Percentiles rank a stretch among this genome's conserved stretches.
Conservation (phyloP, 2,113 vertebrate genomes). For the Cariama cristata region DNA sequence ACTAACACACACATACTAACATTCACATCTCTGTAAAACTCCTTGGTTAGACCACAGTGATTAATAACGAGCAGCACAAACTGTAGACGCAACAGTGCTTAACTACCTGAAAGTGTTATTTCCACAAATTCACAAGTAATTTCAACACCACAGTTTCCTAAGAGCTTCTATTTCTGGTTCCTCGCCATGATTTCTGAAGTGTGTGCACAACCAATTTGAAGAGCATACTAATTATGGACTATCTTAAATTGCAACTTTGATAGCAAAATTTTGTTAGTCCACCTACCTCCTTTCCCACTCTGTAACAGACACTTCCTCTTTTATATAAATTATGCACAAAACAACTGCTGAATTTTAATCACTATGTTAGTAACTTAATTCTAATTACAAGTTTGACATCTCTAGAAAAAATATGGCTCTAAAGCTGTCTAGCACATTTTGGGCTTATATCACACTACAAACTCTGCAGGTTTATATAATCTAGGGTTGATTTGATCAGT, state of each 20-base stretch:
- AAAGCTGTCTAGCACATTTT: background rate
- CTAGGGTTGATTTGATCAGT: background rate
- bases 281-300: background rate
- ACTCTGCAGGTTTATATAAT: background rate
- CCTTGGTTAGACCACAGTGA: background rate
- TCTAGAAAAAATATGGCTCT: background rate
- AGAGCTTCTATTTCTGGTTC: background rate
- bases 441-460: background rate
- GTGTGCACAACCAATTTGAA: background rate
- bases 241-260: background rate
- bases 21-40: background rate
- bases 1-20: background rate
- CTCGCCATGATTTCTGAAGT: background rate
- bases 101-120: background rate
- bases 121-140: background rate
- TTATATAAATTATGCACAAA: background rate
- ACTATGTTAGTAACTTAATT: background rate
- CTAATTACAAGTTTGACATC: background rate
- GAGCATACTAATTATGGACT: background rate
- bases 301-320: background rate
- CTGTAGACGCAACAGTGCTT: background rate
- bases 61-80: background rate
- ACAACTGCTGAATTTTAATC: slow-evolving; percentile 37
- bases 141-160: background rate
- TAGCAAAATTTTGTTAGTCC: background rate